These are phyloP conservation scores for Anas platyrhynchos DNA, from an alignment of 2,113 vertebrate genomes.

Conservation along the genomic window DNA sequence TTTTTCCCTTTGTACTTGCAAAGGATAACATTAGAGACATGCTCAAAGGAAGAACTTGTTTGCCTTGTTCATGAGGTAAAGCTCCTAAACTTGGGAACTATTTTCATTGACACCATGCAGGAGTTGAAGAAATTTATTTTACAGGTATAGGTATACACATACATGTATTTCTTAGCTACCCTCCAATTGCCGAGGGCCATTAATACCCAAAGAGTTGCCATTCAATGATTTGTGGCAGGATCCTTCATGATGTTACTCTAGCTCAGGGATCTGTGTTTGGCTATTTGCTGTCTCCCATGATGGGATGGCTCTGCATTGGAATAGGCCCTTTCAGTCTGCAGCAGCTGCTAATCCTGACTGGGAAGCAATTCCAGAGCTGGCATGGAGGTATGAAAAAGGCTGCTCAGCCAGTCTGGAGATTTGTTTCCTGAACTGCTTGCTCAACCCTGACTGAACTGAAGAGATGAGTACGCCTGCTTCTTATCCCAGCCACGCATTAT, in stretches of 20 bases:
- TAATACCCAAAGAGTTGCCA: not conserved
- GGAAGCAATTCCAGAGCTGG: not conserved
- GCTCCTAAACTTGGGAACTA: not conserved
- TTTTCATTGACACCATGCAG: not conserved
- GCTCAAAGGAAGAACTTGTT: not conserved
- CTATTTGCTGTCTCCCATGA: fast-evolving
- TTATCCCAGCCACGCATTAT: fast-evolving
- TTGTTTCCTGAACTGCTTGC: not conserved
- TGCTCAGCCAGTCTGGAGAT: not conserved
- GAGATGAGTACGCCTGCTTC: fast-evolving
- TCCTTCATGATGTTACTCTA: not conserved
- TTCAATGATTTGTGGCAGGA: not conserved
- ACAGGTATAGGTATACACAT: not conserved
- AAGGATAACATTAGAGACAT: not conserved
- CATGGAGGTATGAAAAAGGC: not conserved
- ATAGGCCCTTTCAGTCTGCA: not conserved
- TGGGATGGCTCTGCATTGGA: not conserved
- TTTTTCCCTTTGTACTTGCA: not conserved
- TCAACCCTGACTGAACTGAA: not conserved
- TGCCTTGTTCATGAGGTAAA: not conserved
- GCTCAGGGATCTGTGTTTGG: not conserved
- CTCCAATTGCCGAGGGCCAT: not conserved
- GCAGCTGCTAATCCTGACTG: not conserved
- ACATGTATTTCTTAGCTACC: not conserved
- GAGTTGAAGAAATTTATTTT: not conserved